A percentile compares a stretch with the other conserved stretches of the same genome.
phyloP scores from a whole-genome alignment of 2,113 vertebrate genomes.

The Saguinus imperator region DNA sequence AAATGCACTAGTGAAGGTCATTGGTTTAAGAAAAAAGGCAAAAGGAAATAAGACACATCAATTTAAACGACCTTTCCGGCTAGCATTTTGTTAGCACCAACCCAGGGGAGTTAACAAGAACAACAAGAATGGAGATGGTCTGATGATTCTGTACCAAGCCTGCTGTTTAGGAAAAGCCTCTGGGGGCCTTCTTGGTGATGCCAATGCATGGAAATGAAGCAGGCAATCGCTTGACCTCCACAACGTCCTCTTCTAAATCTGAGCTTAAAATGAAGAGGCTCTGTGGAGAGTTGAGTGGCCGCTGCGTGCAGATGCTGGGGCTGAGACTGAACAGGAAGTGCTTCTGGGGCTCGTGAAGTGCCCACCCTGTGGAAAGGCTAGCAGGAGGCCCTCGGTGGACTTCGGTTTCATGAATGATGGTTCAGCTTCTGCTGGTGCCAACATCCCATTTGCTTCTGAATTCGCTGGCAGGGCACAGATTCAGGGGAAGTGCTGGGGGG shows the following conservation, averaged over 20 bases:
- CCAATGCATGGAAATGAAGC: rapidly evolving
- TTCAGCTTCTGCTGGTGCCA: rapidly evolving
- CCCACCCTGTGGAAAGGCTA: rapidly evolving
- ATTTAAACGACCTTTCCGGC: rapidly evolving
- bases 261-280: rapidly evolving
- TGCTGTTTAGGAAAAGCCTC: not conserved
- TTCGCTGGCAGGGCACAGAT: rapidly evolving
- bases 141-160: not conserved
- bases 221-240: too few relatives aligned
- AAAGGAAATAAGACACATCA: rapidly evolving
- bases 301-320: rapidly evolving
- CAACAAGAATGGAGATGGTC: rapidly evolving
- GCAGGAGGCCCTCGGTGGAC: rapidly evolving
- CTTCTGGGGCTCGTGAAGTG: rapidly evolving
- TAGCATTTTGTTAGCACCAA: rapidly evolving
- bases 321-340: rapidly evolving
- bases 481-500: rapidly evolving
- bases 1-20: rapidly evolving
- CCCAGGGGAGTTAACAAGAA: not conserved
- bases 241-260: not conserved
- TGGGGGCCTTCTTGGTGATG: rapidly evolving
- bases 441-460: rapidly evolving
- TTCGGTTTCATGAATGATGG: rapidly evolving
- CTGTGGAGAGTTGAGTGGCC: not conserved
- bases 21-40: not conserved